phyloP scores from a whole-genome alignment of 2,797 vertebrate genomes.

The Acanthurus lineatus region DNA sequence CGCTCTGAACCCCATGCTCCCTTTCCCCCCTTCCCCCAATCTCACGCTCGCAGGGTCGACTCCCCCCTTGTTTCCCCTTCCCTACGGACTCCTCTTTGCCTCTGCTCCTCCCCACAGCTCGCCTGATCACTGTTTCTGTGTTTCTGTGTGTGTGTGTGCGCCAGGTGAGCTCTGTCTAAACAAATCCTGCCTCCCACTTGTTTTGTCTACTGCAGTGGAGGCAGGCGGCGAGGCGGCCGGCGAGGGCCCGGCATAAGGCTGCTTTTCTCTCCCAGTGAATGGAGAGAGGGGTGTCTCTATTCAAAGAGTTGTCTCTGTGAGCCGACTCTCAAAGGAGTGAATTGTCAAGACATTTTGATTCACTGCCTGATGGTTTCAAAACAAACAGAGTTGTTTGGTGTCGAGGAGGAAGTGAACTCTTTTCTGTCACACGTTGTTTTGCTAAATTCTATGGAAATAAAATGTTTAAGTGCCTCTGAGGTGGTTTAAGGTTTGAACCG shows the following conservation, averaged over 20 bases:
- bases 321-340: constrained; percentile 35
- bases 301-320: constrained; percentile 54
- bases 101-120: constrained; percentile 70
- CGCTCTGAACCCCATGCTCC: constrained; percentile 42
- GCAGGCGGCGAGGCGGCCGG: constrained; percentile 69
- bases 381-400: constrained; percentile 5
- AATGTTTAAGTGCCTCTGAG: background rate
- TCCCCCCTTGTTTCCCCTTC: constrained; percentile 1
- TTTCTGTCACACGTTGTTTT: background rate
- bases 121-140: constrained; percentile 80
- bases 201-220: constrained; percentile 82
- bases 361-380: constrained; percentile 19
- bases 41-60: constrained; percentile 21
- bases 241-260: constrained; percentile 56
- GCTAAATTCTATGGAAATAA: background rate
- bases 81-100: constrained; percentile 24
- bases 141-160: constrained; percentile 68
- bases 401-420: constrained; percentile 4
- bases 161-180: constrained; percentile 87
- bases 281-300: constrained; percentile 11
- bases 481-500: background rate
- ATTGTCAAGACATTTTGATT: constrained; percentile 37
- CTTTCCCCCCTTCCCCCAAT: constrained; percentile 47
- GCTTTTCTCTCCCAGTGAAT: constrained; percentile 65
- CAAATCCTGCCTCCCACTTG: constrained; percentile 83